Percentiles rank a stretch among this genome's conserved stretches.
These are phyloP conservation scores for Tenthredo mesomela DNA, from an alignment of 2,888 invertebrate genomes.

Conservation along the genomic window DNA sequence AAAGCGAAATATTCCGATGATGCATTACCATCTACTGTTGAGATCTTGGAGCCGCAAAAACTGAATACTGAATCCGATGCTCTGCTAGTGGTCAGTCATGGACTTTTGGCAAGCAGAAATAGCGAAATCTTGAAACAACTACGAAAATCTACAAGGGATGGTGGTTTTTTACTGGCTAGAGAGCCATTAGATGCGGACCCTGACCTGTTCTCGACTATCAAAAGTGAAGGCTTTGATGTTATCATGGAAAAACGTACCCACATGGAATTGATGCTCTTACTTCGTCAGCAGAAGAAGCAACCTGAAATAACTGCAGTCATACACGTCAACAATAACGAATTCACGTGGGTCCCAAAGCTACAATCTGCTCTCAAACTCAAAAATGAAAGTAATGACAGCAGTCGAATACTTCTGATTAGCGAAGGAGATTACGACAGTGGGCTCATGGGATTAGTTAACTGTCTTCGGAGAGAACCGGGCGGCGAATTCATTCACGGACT, in stretches of 20 bases:
- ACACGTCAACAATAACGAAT: constrained; percentile 62
- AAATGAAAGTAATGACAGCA: constrained; percentile 76
- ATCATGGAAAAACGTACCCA: constrained; percentile 83
- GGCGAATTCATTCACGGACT: constrained; percentile 80
- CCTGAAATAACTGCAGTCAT: constrained; percentile 68
- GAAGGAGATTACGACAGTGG: constrained; percentile 86
- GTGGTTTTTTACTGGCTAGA: constrained; percentile 86
- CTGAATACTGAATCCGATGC: constrained; percentile 66
- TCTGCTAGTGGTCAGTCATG: constrained; percentile 81
- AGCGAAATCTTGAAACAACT: constrained; percentile 80
- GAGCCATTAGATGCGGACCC: constrained; percentile 77
- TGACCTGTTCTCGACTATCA: constrained; percentile 58
- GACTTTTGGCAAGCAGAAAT: constrained; percentile 81
- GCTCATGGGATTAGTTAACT: constrained; percentile 90
- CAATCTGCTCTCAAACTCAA: constrained; percentile 65
- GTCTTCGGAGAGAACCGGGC: constrained; percentile 88
- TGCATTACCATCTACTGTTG: constrained; percentile 77
- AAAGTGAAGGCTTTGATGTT: constrained; percentile 78
- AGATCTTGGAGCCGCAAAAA: constrained; percentile 83
- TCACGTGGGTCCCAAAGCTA: constrained; percentile 66
- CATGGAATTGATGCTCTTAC: constrained; percentile 82
- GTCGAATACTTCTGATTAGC: constrained; percentile 83
- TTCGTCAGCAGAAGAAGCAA: constrained; percentile 79
- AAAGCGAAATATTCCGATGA: constrained; percentile 74
- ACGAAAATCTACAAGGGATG: constrained; percentile 82